phyloP scores from a whole-genome alignment of 2,888 invertebrate genomes.

The Thereva nobilitata region DNA sequence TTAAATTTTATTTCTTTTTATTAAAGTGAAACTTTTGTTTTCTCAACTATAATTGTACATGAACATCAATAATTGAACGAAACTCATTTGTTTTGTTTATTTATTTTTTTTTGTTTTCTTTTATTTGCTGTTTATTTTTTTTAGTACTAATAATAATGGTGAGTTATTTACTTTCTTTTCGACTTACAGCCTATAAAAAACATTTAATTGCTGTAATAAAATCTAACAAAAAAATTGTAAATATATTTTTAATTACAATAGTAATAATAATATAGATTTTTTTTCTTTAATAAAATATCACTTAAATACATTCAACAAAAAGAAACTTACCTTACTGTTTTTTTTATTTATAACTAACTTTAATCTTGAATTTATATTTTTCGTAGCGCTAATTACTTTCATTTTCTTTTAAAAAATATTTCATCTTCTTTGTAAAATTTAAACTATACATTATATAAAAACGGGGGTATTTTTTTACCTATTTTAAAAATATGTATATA shows the following conservation, averaged over 20 bases:
- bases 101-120: no score
- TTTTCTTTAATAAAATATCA: constrained; percentile 41
- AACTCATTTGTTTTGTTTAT: no score
- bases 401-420: constrained; percentile 5
- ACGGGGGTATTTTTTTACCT: no score
- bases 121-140: no score
- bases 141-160: no score
- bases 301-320: constrained; percentile 42
- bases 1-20: no score
- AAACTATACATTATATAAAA: constrained; percentile 7
- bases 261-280: constrained; percentile 22
- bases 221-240: constrained; percentile 15
- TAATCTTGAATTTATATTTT: constrained; percentile 6
- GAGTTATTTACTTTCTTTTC: no score
- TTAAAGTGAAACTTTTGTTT: no score
- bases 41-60: no score
- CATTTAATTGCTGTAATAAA: background rate
- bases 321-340: constrained; percentile 12
- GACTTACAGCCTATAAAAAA: no score
- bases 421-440: constrained; percentile 32
- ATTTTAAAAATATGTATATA: constrained; percentile 11
- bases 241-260: constrained; percentile 36
- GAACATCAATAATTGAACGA: no score
- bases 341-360: constrained; percentile 2
- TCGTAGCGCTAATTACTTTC: constrained; percentile 3